Conservation (phyloP, 23 tunicate species). For the Clavelina lepadiformis region DNA sequence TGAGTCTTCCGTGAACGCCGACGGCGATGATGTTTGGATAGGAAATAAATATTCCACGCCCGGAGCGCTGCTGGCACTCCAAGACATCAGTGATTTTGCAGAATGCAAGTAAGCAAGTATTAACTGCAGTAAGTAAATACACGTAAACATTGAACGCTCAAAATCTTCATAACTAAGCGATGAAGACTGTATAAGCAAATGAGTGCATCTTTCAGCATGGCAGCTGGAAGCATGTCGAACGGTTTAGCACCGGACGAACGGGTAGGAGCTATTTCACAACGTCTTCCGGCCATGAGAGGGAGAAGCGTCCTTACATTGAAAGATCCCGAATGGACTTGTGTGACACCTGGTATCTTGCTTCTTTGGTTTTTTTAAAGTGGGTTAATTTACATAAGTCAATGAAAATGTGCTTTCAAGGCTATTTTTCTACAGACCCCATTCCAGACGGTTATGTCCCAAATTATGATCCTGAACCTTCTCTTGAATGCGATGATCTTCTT, state of each 20-base stretch:
- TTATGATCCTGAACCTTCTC: no score
- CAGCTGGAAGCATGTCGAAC: background rate
- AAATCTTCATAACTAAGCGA: no score
- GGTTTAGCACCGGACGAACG: background rate
- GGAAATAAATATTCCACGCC: conserved; percentile 10
- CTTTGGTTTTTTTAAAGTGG: no score
- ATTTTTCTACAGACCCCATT: no score
- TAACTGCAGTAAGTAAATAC: no score
- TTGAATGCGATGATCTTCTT: no score
- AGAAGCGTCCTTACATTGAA: conserved; percentile 4
- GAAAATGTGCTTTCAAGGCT: no score
- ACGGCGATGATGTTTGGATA: background rate
- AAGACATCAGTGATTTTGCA: background rate
- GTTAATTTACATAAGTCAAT: no score
- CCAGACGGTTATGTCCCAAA: no score
- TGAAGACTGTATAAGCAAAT: background rate
- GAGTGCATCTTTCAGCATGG: background rate
- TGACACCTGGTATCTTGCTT: background rate
- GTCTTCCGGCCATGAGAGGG: conserved; percentile 6
- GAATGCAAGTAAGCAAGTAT: no score
- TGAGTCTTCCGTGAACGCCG: background rate
- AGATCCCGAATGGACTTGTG: background rate
- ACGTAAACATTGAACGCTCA: no score
- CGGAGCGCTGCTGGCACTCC: conserved; percentile 7
- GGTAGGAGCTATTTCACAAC: background rate